A percentile compares a stretch with the other conserved stretches of the same genome.
phyloP scores from a whole-genome alignment of 2,888 invertebrate genomes.

The Drosophila eohydei region DNA sequence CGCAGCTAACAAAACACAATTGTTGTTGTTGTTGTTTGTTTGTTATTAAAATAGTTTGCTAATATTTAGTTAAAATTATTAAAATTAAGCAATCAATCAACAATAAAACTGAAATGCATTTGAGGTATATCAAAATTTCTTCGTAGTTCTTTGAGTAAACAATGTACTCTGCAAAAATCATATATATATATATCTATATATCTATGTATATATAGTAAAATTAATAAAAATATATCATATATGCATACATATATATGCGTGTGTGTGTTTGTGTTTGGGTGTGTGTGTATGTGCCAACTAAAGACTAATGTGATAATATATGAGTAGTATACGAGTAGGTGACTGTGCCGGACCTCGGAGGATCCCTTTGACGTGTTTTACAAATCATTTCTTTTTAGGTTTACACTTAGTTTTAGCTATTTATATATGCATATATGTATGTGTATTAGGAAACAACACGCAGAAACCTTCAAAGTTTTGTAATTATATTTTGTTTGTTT shows the following conservation, averaged over 20 bases:
- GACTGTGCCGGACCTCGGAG: conserved; percentile 53
- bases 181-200: conserved; percentile 30
- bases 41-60: conserved; percentile 25
- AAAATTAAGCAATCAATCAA: conserved; percentile 80
- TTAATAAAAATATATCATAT: conserved; percentile 15
- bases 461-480: conserved; percentile 72
- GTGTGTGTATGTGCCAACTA: conserved; percentile 53
- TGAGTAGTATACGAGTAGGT: conserved; percentile 76
- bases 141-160: conserved; percentile 81
- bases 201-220: conserved; percentile 25
- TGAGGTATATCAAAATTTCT: conserved; percentile 85
- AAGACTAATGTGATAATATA: conserved; percentile 72
- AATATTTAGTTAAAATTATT: conserved; percentile 46
- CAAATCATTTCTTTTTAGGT: conserved; percentile 18
- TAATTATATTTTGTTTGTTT: not conserved
- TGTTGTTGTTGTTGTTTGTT: conserved; percentile 15
- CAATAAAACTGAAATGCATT: conserved; percentile 85
- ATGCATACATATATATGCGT: conserved; percentile 2
- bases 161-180: conserved; percentile 63
- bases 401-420: conserved; percentile 28
- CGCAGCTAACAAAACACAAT: conserved; percentile 21
- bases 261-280: conserved; percentile 27
- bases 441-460: conserved; percentile 74
- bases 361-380: conserved; percentile 17
- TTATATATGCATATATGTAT: conserved; percentile 28